phyloP scores from a whole-genome alignment of 2,797 vertebrate genomes.

The Syngnathus rostellatus region DNA sequence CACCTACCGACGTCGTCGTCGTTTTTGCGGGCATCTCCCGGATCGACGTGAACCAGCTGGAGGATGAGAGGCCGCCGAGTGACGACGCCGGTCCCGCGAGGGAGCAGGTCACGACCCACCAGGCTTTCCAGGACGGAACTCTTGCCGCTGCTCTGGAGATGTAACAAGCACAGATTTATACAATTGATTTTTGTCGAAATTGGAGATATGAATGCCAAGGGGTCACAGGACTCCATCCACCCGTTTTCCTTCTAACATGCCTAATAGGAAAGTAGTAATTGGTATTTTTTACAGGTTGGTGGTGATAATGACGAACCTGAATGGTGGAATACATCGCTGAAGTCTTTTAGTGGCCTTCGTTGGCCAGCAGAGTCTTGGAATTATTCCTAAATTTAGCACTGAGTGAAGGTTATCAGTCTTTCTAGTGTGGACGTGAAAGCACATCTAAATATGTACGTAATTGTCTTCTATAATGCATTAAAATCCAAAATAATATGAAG shows the following conservation, averaged over 20 bases:
- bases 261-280: background rate
- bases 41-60: slow-evolving; percentile 88
- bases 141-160: slow-evolving; percentile 93
- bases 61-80: slow-evolving; percentile 94
- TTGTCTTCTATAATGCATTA: background rate
- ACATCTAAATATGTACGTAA: background rate
- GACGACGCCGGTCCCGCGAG: slow-evolving; percentile 90
- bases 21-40: slow-evolving; percentile 82
- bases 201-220: too few species aligned
- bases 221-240: too few species aligned
- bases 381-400: slow-evolving; percentile 24
- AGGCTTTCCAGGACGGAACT: slow-evolving; percentile 97
- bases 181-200: too few species aligned
- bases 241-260: background rate
- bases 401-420: slow-evolving; percentile 16
- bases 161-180: slow-evolving; percentile 11
- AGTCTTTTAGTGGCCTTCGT: slow-evolving; percentile 3
- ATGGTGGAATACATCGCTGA: background rate
- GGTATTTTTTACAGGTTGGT: background rate
- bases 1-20: slow-evolving; percentile 87
- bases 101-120: slow-evolving; percentile 91
- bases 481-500: background rate
- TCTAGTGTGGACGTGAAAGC: background rate
- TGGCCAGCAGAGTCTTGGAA: slow-evolving; percentile 2
- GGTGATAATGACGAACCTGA: too few species aligned